A percentile compares a stretch with the other conserved stretches of the same genome.
These are phyloP conservation scores for Acrocyrtus sp. DNA, from an alignment of 2,888 invertebrate species.

Conservation along the genomic window DNA sequence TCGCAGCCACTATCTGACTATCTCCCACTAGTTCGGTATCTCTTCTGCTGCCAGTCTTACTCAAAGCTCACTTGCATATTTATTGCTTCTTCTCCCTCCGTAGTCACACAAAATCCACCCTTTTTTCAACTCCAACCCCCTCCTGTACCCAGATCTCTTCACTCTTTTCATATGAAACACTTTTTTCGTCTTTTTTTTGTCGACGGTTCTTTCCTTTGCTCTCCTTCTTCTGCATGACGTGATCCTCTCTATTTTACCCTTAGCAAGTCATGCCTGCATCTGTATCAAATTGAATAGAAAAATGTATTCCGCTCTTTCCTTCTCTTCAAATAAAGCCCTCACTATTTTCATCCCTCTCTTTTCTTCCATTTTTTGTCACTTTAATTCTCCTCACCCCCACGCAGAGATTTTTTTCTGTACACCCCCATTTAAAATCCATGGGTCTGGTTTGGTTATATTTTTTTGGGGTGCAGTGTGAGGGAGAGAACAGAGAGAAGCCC, in stretches of 20 bases:
- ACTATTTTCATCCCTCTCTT: slow-evolving; percentile 18
- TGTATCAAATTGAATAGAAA: not conserved
- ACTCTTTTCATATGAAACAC: not conserved
- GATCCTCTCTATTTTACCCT: too few relatives aligned
- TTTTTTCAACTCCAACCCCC: not conserved
- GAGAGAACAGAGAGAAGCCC: too few relatives aligned
- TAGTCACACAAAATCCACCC: not conserved
- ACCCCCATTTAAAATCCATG: not conserved
- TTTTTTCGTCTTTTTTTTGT: too few relatives aligned
- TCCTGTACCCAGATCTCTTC: not conserved
- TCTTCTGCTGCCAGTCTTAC: too few relatives aligned
- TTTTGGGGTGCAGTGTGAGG: not conserved
- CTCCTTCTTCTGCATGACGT: too few relatives aligned
- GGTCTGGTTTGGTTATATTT: too few relatives aligned
- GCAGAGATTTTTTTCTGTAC: not conserved
- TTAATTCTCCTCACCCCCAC: not conserved
- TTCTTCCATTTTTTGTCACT: slow-evolving; percentile 9
- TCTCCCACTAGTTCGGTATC: too few relatives aligned
- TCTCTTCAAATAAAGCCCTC: not conserved
- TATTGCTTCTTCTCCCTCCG: not conserved
- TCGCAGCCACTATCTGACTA: too few relatives aligned
- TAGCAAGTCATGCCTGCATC: too few relatives aligned
- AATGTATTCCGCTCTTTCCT: not conserved
- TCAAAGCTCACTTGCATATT: not conserved
- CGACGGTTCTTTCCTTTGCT: too few relatives aligned